These are phyloP conservation scores for Siphamia tubifer DNA, from an alignment of 2,113 vertebrate genomes.

Conservation along the genomic window DNA sequence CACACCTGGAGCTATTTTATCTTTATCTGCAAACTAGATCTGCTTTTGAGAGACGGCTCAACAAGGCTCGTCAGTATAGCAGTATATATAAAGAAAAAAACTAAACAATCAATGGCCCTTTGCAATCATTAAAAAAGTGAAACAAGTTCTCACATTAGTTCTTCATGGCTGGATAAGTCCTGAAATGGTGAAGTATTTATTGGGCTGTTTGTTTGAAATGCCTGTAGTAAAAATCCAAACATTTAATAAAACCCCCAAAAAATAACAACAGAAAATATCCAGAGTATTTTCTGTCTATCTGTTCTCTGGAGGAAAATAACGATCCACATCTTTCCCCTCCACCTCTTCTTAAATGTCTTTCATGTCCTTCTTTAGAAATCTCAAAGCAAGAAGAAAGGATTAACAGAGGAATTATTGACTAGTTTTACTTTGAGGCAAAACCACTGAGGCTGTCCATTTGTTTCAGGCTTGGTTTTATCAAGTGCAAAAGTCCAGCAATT, in stretches of 20 bases:
- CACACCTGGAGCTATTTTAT: slow-evolving; percentile 8
- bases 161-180: neutral
- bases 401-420: slow-evolving; percentile 63
- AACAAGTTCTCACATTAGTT: slow-evolving; percentile 7
- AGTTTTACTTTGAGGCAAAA: slow-evolving; percentile 44
- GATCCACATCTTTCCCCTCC: slow-evolving; percentile 19
- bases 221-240: neutral
- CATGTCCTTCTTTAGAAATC: slow-evolving; percentile 40
- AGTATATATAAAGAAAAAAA: slow-evolving; percentile 31
- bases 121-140: slow-evolving; percentile 24
- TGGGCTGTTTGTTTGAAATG: neutral
- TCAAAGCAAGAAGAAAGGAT: slow-evolving; percentile 53
- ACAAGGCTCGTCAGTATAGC: slow-evolving; percentile 13
- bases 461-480: slow-evolving; percentile 52
- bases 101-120: slow-evolving; percentile 28
- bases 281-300: slow-evolving; percentile 1
- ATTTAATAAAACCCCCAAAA: slow-evolving; percentile 9
- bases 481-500: slow-evolving; percentile 64
- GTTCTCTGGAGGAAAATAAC: slow-evolving; percentile 31
- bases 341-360: slow-evolving; percentile 53
- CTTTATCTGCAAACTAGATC: slow-evolving; percentile 11
- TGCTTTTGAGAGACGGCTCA: slow-evolving; percentile 22
- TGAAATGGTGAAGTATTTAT: neutral
- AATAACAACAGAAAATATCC: neutral
- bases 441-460: slow-evolving; percentile 37